A percentile compares a stretch with the other conserved stretches of the same genome.
Conservation (phyloP, 1,140 invertebrate genomes). For the Drosophila bifasciata region DNA sequence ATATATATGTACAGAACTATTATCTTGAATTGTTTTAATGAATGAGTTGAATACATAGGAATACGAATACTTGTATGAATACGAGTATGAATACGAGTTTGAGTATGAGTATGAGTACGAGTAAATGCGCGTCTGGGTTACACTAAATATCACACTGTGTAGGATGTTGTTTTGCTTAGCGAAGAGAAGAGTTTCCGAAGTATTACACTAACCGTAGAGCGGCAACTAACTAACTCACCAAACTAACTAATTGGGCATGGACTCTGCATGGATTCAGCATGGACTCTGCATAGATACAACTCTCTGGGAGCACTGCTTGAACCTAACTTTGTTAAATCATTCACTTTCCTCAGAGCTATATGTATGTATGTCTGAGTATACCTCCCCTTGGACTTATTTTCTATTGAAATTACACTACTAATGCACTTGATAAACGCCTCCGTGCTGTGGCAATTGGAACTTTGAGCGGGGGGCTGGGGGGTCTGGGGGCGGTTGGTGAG, state of each 20-base stretch:
- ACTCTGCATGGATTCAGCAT: no score
- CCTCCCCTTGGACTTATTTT: not conserved
- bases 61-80: no score
- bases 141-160: slow-evolving; percentile 84
- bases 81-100: not conserved
- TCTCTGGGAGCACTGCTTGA: no score
- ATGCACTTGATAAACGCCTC: slow-evolving; percentile 73
- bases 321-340: no score
- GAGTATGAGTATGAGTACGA: no score
- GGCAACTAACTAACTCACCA: not conserved
- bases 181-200: slow-evolving; percentile 53
- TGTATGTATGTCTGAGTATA: not conserved
- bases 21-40: not conserved
- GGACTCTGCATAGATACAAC: no score
- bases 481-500: slow-evolving; percentile 49
- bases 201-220: slow-evolving; percentile 53
- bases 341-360: no score
- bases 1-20: slow-evolving; percentile 55
- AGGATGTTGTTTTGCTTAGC: slow-evolving; percentile 81
- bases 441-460: slow-evolving; percentile 63
- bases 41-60: slow-evolving; percentile 18
- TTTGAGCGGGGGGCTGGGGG: slow-evolving; percentile 29
- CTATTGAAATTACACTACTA: slow-evolving; percentile 60
- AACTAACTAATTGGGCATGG: no score
- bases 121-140: slow-evolving; percentile 71